Evolutionary conservation across 2,113 vertebrate species (phyloP).

Genomic region (Cheilinus undulatus): DNA sequence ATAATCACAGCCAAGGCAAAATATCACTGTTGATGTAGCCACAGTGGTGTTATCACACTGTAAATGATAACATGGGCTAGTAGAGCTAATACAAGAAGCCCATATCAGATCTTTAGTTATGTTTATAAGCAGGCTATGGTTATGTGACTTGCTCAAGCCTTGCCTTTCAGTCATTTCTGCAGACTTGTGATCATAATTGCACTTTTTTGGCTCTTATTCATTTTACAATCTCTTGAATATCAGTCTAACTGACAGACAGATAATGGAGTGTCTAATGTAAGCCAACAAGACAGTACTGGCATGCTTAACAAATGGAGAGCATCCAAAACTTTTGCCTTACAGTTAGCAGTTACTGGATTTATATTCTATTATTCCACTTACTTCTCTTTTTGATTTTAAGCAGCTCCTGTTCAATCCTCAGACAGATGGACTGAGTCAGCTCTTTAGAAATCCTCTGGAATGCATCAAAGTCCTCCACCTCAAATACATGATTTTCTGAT

Average conservation of each 20-base stretch:
- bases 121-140: conserved; percentile 29
- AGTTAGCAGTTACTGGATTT: not conserved
- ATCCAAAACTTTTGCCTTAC: conserved; percentile 10
- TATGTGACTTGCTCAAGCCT: conserved; percentile 3
- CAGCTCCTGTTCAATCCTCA: conserved; percentile 97
- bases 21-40: conserved; percentile 15
- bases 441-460: conserved; percentile 98
- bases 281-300: not conserved
- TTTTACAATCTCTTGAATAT: not conserved
- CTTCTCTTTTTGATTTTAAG: conserved; percentile 94
- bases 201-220: conserved; percentile 17
- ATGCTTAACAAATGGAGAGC: conserved; percentile 13
- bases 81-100: conserved; percentile 18
- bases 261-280: not conserved
- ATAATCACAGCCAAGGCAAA: conserved; percentile 11
- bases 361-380: conserved; percentile 78
- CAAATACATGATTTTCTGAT: conserved; percentile 92
- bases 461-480: conserved; percentile 99
- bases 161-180: conserved; percentile 22
- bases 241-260: not conserved
- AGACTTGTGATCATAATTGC: not conserved
- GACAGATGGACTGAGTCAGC: conserved; percentile 96
- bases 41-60: conserved; percentile 31
- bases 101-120: conserved; percentile 8
- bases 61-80: conserved; percentile 28